Evolutionary conservation across 2,113 vertebrate species (phyloP).

Genomic region (Machaerirhynchus nigripectus): DNA sequence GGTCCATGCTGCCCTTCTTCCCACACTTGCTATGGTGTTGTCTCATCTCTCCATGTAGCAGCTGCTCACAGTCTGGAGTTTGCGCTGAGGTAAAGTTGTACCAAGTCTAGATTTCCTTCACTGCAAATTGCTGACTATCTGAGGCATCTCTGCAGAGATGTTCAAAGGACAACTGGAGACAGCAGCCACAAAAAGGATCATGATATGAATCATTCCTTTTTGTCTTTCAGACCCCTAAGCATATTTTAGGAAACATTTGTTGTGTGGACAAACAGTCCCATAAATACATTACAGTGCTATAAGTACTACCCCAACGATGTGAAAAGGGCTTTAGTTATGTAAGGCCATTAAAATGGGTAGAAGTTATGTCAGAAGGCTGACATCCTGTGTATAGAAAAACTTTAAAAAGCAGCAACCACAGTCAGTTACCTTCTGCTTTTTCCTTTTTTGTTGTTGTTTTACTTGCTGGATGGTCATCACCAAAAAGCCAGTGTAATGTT

Average conservation of each 20-base stretch:
- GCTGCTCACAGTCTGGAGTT: background rate
- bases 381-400: background rate
- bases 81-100: background rate
- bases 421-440: background rate
- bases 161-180: background rate
- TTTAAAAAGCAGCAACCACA: background rate
- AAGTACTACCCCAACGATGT: background rate
- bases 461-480: background rate
- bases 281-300: background rate
- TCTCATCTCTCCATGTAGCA: background rate
- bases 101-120: background rate
- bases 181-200: background rate
- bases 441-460: background rate
- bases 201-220: background rate
- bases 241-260: background rate
- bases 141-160: background rate
- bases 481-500: background rate
- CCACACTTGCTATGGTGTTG: background rate
- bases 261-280: background rate
- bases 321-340: background rate
- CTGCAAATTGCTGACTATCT: background rate
- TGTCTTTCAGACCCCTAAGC: background rate
- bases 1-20: background rate
- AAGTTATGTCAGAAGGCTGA: background rate
- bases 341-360: constrained; percentile 14